Evolutionary conservation across 2,797 vertebrate species (phyloP).

Genomic region (Danio kyathit): DNA sequence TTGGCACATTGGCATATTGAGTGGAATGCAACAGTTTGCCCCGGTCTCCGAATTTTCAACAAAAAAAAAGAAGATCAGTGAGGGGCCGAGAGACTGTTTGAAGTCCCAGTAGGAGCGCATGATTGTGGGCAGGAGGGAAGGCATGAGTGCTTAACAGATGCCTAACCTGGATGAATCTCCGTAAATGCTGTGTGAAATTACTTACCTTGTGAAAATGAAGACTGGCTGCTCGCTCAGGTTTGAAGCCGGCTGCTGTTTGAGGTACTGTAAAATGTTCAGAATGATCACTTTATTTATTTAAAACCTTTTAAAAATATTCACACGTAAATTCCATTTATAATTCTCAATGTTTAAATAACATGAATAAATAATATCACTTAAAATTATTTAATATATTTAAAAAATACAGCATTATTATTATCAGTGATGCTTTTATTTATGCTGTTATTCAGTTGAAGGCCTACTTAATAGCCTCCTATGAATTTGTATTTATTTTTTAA

Average conservation of each 20-base stretch:
- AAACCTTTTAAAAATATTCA: not conserved
- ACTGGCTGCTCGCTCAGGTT: constrained; percentile 32
- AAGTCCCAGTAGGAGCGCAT: constrained; percentile 71
- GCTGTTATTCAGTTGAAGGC: not conserved
- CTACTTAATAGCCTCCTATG: no score
- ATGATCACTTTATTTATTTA: not conserved
- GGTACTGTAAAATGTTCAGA: not conserved
- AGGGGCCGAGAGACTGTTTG: constrained; percentile 70
- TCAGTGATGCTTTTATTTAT: not conserved
- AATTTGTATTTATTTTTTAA: no score
- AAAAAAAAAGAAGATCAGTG: constrained; percentile 51
- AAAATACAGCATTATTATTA: not conserved
- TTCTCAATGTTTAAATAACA: not conserved
- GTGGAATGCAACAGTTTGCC: constrained; percentile 75
- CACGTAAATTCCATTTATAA: not conserved
- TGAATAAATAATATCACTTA: not conserved
- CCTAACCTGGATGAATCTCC: constrained; percentile 61
- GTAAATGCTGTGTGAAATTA: constrained; percentile 57
- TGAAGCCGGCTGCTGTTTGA: constrained; percentile 19
- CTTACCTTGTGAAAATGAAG: constrained; percentile 42
- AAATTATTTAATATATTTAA: not conserved
- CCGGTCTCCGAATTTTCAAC: constrained; percentile 71
- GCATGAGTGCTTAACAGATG: constrained; percentile 70
- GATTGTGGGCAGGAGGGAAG: constrained; percentile 72
- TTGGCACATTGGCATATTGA: constrained; percentile 65